Evolutionary conservation across 2,113 vertebrate species (phyloP).

Genomic region (Geothlypis trichas): DNA sequence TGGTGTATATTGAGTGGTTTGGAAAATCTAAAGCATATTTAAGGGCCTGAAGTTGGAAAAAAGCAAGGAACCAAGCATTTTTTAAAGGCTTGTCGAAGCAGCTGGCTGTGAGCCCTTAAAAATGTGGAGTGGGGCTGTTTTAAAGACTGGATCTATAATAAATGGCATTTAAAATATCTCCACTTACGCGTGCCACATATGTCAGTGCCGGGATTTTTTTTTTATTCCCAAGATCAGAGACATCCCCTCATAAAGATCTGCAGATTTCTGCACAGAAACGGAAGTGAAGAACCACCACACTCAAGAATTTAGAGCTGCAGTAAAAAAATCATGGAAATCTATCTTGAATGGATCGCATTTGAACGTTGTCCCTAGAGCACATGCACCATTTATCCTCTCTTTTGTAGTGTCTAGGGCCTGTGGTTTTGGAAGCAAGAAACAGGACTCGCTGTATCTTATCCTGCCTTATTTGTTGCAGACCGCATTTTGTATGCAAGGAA

Average conservation of each 20-base stretch:
- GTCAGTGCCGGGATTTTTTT: background rate
- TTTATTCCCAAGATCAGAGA: background rate
- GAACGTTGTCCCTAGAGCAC: conserved; percentile 18
- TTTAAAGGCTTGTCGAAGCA: background rate
- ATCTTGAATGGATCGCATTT: background rate
- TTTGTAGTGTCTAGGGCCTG: conserved; percentile 32
- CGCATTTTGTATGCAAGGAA: conserved; percentile 81
- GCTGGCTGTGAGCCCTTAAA: background rate
- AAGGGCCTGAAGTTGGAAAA: background rate
- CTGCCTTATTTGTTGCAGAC: conserved; percentile 62
- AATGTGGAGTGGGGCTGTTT: background rate
- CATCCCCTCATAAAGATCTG: background rate
- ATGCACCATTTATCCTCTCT: conserved; percentile 34
- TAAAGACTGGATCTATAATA: background rate
- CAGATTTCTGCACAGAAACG: background rate
- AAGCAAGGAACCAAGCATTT: background rate
- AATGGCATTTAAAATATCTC: background rate
- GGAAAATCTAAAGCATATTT: conserved; percentile 17
- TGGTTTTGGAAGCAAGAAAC: conserved; percentile 64
- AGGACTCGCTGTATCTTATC: conserved; percentile 54
- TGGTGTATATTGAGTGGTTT: background rate
- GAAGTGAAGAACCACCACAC: background rate
- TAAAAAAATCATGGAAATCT: background rate
- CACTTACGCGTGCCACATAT: background rate
- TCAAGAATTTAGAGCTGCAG: background rate